Evolutionary conservation across 2,797 vertebrate species (phyloP).

Genomic region (Anolis apletophallus): DNA sequence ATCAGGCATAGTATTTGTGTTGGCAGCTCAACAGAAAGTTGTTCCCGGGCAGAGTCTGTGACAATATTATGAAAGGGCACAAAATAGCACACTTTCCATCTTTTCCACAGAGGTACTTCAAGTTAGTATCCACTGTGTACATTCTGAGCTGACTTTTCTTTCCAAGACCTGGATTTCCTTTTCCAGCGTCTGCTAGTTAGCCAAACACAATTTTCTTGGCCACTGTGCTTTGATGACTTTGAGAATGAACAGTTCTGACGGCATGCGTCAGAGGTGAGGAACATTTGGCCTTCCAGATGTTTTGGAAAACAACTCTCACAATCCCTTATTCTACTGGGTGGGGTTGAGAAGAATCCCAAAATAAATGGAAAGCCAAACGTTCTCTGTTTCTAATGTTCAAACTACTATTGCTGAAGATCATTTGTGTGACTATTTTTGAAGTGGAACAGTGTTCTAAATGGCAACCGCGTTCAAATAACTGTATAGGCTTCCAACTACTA

Average conservation of each 20-base stretch:
- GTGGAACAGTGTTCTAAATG: neutral
- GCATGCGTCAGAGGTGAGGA: neutral
- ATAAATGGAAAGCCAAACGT: too few relatives aligned
- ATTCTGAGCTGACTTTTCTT: neutral
- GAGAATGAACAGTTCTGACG: too few relatives aligned
- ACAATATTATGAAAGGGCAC: neutral
- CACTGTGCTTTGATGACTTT: neutral
- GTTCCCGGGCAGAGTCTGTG: conserved; percentile 50
- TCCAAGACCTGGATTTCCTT: neutral
- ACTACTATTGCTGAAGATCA: neutral
- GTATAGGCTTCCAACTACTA: neutral
- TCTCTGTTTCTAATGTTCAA: too few relatives aligned
- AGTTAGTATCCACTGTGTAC: neutral
- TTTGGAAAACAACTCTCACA: too few relatives aligned
- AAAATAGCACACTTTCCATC: neutral
- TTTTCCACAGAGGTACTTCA: neutral
- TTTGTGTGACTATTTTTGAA: neutral
- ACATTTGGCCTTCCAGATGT: too few relatives aligned
- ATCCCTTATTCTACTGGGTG: too few relatives aligned
- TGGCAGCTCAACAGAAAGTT: conserved; percentile 47
- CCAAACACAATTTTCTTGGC: neutral
- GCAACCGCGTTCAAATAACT: neutral
- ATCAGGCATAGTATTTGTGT: conserved; percentile 20
- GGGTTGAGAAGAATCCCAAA: too few relatives aligned
- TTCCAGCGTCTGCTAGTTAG: neutral